Conservation (phyloP, 2,888 invertebrate genomes). For the Sarcophaga carnaria region DNA sequence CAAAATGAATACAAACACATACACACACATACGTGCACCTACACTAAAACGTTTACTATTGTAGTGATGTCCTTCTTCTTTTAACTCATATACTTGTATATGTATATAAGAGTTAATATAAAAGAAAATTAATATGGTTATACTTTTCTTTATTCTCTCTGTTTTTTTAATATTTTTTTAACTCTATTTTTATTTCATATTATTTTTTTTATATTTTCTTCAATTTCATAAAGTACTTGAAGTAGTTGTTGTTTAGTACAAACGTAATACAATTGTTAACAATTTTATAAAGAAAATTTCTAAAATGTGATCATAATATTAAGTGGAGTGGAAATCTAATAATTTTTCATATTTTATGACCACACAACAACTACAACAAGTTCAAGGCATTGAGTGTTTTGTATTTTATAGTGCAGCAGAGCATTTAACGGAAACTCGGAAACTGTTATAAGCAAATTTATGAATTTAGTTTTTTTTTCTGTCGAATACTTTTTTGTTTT, state of each 20-base stretch:
- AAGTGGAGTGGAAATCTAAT: conserved; percentile 64
- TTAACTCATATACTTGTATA: conserved; percentile 13
- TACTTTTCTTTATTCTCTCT: neutral
- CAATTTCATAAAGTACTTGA: conserved; percentile 7
- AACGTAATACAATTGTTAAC: conserved; percentile 64
- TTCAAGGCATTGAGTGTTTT: conserved; percentile 43
- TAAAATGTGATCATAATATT: conserved; percentile 61
- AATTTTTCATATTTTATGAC: conserved; percentile 61
- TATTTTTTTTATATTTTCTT: conserved; percentile 6
- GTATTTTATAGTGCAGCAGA: conserved; percentile 17
- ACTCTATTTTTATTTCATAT: neutral
- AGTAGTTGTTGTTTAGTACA: neutral
- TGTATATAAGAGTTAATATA: conserved; percentile 62
- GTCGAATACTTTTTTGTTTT: neutral
- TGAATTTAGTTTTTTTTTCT: conserved; percentile 30
- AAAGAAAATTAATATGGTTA: conserved; percentile 61
- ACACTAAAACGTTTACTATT: neutral
- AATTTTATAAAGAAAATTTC: conserved; percentile 42
- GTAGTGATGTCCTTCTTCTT: conserved; percentile 18
- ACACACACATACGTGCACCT: neutral
- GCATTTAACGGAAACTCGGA: conserved; percentile 1
- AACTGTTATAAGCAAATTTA: conserved; percentile 28
- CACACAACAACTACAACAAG: conserved; percentile 32
- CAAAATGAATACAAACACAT: neutral
- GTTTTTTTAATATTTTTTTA: neutral